These are phyloP conservation scores for Zaprionus lineosus DNA, from an alignment of 2,888 invertebrate species.

Conservation along the genomic window DNA sequence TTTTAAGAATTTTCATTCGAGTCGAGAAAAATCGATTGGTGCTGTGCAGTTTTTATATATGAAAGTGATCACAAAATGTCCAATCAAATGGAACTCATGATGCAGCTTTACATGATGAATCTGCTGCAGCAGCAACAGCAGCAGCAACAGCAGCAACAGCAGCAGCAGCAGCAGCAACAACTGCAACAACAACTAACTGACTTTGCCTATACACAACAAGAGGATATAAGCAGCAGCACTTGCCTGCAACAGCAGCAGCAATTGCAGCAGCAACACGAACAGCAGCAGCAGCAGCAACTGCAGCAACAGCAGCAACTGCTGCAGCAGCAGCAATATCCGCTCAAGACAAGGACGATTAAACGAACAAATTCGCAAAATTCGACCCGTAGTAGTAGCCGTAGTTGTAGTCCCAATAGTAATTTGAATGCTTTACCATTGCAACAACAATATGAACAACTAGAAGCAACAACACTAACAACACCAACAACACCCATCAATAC, in stretches of 20 bases:
- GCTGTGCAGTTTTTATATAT: constrained; percentile 19
- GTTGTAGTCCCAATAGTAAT: constrained; percentile 83
- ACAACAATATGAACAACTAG: constrained; percentile 44
- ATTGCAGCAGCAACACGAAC: constrained; percentile 28
- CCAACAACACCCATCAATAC: constrained; percentile 45
- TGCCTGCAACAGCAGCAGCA: constrained; percentile 27
- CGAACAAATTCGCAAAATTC: constrained; percentile 79
- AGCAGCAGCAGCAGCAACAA: constrained; percentile 48
- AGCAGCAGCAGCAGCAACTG: constrained; percentile 20
- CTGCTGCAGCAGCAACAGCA: constrained; percentile 80
- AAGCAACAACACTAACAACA: constrained; percentile 51
- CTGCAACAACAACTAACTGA: constrained; percentile 36
- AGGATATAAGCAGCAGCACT: constrained; percentile 73
- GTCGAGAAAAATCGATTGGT: constrained; percentile 28
- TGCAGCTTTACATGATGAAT: constrained; percentile 82
- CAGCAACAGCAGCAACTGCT: constrained; percentile 32
- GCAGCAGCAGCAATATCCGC: constrained; percentile 42
- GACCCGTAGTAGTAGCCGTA: constrained; percentile 83
- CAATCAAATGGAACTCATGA: constrained; percentile 81
- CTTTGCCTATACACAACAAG: constrained; percentile 57
- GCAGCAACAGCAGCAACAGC: constrained; percentile 70
- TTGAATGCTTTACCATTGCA: constrained; percentile 63
- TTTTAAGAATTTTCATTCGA: constrained; percentile 25
- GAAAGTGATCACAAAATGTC: constrained; percentile 69
- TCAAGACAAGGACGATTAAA: constrained; percentile 72